Evolutionary conservation across 2,888 invertebrate species (phyloP), one percentile per base, ranked within the genome.

Genomic region (Aphidius colemani): DNA sequence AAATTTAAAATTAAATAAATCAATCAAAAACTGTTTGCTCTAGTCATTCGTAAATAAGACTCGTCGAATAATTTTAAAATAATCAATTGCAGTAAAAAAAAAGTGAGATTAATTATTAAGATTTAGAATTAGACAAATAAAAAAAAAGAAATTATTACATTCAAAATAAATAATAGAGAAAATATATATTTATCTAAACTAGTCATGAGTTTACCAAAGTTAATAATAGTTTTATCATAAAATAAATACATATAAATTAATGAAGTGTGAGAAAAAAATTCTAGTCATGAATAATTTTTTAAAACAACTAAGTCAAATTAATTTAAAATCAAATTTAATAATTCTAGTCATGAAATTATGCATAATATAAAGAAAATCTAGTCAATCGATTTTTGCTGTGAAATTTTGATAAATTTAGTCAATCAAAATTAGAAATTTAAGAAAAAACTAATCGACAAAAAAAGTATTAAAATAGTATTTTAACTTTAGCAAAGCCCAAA

Each of bases 231-330:
- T 5, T 2, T 30, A 30, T 30, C 13, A 18, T 30, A 30, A 30
- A 30, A 30, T 5, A 30, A 30, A 3, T 30, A 30, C 0, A 30
- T 30, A 30, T 30, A 30, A 5, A 30, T 30, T 30, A 30, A 30
- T 30, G 30, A 30, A 30, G 30, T 30, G 30, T 30, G 30, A 30
- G 5, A 30, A 30, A 40, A n/a, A 53, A 40, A 30, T 6, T 49
- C 55, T 49, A 44, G 51, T 55, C 40, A 30, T 13, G 44, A 44
- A 40, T 30, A 51, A 57, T 50, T 9, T 51, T 13, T 30, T n/a
- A n/a, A n/a, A 30, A 18, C 30, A 30, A 30, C 30, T 30, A 3
- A 63, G 63, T 63, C 53, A 41, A 48, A 43, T 53, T 53, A 49
- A 53, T 39, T 11, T 51, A n/a, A n/a, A 53, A 11, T 53, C 48